Conservation (phyloP, 2,888 invertebrate species). For the Parnassius smintheus region DNA sequence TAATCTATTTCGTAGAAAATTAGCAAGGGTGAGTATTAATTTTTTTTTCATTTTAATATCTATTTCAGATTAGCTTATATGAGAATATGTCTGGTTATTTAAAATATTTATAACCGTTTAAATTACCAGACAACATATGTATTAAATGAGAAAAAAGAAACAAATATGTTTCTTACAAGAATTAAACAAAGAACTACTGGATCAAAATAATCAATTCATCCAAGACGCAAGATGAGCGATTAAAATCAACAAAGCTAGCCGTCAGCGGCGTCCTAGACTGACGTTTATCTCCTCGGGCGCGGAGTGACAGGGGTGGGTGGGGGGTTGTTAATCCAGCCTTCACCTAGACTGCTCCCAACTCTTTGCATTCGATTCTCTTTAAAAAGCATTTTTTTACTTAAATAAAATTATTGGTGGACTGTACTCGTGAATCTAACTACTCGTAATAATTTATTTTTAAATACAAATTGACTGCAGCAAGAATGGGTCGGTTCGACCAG, state of each 20-base stretch:
- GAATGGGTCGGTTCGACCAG: no score
- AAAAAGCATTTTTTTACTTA: constrained; percentile 5
- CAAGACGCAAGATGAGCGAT: constrained; percentile 27
- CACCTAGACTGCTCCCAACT: constrained; percentile 19
- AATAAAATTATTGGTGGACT: not conserved
- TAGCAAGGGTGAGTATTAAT: no score
- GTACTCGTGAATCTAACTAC: no score
- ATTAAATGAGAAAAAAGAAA: no score
- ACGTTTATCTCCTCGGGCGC: constrained; percentile 26
- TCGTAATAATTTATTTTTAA: no score
- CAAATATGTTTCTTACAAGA: constrained; percentile 5
- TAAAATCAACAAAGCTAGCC: constrained; percentile 28
- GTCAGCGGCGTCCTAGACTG: constrained; percentile 21
- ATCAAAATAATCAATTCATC: constrained; percentile 27
- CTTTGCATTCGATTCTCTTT: constrained; percentile 4
- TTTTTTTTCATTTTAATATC: no score
- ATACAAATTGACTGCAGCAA: no score
- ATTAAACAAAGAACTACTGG: constrained; percentile 18
- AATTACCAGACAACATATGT: no score
- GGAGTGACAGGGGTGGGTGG: constrained; percentile 13
- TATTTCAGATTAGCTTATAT: no score
- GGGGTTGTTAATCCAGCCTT: constrained; percentile 21
- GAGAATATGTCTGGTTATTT: no score
- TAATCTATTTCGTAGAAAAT: no score
- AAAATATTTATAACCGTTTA: no score